These are phyloP conservation scores for Notodonta dromedarius DNA, from an alignment of 2,888 invertebrate species.

Conservation along the genomic window DNA sequence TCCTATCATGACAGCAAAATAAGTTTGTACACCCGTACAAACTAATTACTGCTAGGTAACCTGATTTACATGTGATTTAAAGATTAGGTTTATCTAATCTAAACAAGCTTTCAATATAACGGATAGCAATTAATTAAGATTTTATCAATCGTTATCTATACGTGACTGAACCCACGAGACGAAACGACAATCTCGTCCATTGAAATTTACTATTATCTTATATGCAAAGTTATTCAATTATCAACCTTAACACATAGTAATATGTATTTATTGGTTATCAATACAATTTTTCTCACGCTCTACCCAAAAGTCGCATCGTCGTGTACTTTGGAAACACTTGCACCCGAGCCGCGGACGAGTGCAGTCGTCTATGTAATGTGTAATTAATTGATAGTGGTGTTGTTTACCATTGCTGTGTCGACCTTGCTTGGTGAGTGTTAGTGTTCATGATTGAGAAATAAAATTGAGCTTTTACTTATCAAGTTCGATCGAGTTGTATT, in stretches of 20 bases:
- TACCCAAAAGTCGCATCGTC: neutral
- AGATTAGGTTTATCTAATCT: constrained; percentile 11
- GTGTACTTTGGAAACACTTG: constrained; percentile 27
- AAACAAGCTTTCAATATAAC: constrained; percentile 18
- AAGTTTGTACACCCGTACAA: too few species aligned
- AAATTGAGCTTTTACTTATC: constrained; percentile 1
- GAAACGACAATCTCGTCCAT: constrained; percentile 7
- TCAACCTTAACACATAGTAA: constrained; percentile 10
- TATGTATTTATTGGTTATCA: neutral
- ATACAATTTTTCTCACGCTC: neutral
- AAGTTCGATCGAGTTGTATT: neutral
- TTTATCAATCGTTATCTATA: constrained; percentile 60
- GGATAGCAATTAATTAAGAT: constrained; percentile 26
- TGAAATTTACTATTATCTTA: constrained; percentile 12
- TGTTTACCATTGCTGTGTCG: constrained; percentile 1
- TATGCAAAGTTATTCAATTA: constrained; percentile 15
- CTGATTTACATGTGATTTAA: neutral
- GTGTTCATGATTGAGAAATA: constrained; percentile 7
- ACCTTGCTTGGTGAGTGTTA: constrained; percentile 23
- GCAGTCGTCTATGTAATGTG: constrained; percentile 25
- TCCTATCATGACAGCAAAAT: too few species aligned
- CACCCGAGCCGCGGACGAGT: constrained; percentile 13
- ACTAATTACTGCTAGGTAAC: neutral
- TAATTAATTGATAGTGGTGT: constrained; percentile 8
- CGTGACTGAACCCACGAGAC: constrained; percentile 58